These are phyloP conservation scores for Stylophora pistillata DNA, from an alignment of 64 coral and sea anemone genomes.

Conservation along the genomic window DNA sequence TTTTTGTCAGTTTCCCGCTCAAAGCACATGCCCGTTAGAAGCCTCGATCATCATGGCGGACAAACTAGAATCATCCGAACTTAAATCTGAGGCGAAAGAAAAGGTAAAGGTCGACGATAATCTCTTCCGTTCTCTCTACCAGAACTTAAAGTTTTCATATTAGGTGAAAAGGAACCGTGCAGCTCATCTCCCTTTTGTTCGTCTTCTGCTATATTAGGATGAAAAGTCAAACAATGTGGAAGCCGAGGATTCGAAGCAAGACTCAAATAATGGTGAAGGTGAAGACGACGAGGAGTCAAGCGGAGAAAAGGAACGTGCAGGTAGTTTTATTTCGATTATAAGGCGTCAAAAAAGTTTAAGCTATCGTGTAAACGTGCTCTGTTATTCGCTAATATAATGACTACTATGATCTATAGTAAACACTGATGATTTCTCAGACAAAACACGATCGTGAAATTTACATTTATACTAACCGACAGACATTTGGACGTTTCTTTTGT, in stretches of 20 bases:
- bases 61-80: background rate
- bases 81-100: slow-evolving; percentile 37
- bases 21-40: slow-evolving; percentile 53
- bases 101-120: slow-evolving; percentile 6
- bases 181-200: background rate
- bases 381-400: background rate
- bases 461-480: background rate
- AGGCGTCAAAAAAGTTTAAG: background rate
- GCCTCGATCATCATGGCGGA: slow-evolving; percentile 56
- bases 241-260: slow-evolving; percentile 42
- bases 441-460: background rate
- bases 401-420: background rate
- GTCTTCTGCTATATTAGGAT: slow-evolving; percentile 12
- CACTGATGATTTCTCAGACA: background rate
- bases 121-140: background rate
- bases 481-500: too few species aligned
- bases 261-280: slow-evolving; percentile 43
- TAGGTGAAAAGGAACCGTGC: background rate
- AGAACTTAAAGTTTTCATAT: background rate
- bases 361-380: background rate
- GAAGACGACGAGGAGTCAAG: slow-evolving; percentile 69
- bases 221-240: slow-evolving; percentile 37
- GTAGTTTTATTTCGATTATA: slow-evolving; percentile 33
- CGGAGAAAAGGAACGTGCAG: slow-evolving; percentile 63
- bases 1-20: slow-evolving; percentile 43